These are phyloP conservation scores for Gymnothorax reevesii DNA, from an alignment of 2,797 vertebrate species.

Conservation along the genomic window DNA sequence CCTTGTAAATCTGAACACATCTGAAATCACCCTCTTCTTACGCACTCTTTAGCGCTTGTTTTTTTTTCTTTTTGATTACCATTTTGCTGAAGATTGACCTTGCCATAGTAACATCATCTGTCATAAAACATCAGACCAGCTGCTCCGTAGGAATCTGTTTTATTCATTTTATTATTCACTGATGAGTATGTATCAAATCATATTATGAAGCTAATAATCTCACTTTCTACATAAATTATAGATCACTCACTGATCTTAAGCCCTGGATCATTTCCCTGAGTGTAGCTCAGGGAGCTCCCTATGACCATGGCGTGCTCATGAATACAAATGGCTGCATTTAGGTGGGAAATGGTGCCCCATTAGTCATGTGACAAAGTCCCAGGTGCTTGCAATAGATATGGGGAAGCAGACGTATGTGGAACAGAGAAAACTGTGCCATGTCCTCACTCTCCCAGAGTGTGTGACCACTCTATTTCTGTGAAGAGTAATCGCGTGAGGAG, in stretches of 20 bases:
- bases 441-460: not conserved
- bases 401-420: slow-evolving; percentile 33
- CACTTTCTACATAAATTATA: not conserved
- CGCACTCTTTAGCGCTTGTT: not conserved
- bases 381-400: slow-evolving; percentile 44
- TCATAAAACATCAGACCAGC: not conserved
- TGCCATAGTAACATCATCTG: not conserved
- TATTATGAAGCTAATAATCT: not conserved
- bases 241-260: not conserved
- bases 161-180: not conserved
- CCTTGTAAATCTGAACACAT: not conserved
- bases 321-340: slow-evolving; percentile 36
- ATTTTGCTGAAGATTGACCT: not conserved
- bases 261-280: not conserved
- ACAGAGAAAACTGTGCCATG: slow-evolving; percentile 28
- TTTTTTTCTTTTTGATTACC: not conserved
- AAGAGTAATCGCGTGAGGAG: slow-evolving; percentile 33
- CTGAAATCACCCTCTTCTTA: not conserved
- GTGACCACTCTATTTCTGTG: slow-evolving; percentile 34
- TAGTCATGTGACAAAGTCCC: slow-evolving; percentile 41
- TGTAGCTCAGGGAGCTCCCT: not conserved
- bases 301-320: not conserved
- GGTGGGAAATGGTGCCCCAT: slow-evolving; percentile 39
- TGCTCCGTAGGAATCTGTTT: not conserved
- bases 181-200: not conserved